A percentile compares a stretch with the other conserved stretches of the same genome.
Conservation (phyloP, 2,113 vertebrate genomes). For the Fregata magnificens region DNA sequence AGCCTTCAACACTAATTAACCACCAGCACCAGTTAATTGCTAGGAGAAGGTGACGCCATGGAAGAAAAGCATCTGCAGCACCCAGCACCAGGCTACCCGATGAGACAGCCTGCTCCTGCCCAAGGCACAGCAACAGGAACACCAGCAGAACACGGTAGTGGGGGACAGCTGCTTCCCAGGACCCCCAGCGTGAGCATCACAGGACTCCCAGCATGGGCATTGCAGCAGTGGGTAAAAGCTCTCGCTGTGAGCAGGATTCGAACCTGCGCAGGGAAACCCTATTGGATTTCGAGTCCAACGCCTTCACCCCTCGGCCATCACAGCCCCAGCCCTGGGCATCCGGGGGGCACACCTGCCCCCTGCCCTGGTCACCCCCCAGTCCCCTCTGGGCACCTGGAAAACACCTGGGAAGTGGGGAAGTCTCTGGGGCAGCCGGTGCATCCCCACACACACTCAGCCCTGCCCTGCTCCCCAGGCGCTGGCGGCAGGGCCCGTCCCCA, state of each 20-base stretch:
- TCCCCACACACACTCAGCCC: too few relatives aligned
- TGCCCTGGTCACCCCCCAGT: accelerated
- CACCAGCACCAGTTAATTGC: neutral
- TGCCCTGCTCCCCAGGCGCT: too few relatives aligned
- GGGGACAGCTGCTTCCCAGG: too few relatives aligned
- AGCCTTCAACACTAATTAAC: neutral
- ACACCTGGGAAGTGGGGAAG: accelerated
- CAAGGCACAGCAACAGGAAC: too few relatives aligned
- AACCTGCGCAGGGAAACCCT: neutral
- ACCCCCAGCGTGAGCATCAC: accelerated
- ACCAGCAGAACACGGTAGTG: accelerated
- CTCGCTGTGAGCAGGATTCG: neutral
- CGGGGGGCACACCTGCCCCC: accelerated
- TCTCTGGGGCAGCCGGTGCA: accelerated
- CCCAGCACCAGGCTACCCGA: accelerated
- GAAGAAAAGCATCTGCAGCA: neutral
- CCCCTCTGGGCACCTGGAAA: neutral
- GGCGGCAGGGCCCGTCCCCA: too few relatives aligned
- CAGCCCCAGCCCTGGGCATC: accelerated
- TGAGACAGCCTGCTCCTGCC: neutral
- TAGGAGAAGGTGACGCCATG: neutral
- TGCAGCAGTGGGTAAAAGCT: accelerated
- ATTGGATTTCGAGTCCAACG: conserved; percentile 26
- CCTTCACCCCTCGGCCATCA: conserved; percentile 22
- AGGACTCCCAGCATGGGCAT: too few relatives aligned